Evolutionary conservation across 2,113 vertebrate species (phyloP).

Genomic region (Elaphurus davidianus): DNA sequence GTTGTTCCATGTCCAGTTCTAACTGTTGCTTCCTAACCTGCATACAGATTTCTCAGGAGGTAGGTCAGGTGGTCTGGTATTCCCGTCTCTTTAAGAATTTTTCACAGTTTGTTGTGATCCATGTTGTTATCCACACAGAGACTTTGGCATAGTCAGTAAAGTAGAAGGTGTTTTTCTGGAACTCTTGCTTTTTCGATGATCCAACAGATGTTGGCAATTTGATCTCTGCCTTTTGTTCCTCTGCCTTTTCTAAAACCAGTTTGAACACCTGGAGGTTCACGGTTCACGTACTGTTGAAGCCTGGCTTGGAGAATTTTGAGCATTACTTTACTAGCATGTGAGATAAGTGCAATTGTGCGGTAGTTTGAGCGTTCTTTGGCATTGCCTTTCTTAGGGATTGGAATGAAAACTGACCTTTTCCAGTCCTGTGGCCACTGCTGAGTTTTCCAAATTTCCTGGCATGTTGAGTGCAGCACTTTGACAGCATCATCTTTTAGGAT

Average conservation of each 20-base stretch:
- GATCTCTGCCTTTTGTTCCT: not conserved
- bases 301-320: not conserved
- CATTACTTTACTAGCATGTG: not conserved
- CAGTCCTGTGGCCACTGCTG: not conserved
- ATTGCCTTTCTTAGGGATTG: not conserved
- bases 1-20: not conserved
- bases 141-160: not conserved
- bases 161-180: not conserved
- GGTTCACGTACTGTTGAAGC: not conserved
- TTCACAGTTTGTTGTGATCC: not conserved
- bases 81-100: not conserved
- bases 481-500: not conserved
- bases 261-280: not conserved
- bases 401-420: not conserved
- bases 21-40: not conserved
- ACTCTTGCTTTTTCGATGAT: not conserved
- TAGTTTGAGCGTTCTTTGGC: not conserved
- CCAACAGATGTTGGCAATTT: not conserved
- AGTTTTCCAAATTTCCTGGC: not conserved
- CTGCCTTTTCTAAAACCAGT: not conserved
- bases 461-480: not conserved
- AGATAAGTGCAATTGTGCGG: not conserved
- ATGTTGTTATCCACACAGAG: not conserved
- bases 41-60: not conserved
- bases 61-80: not conserved